Percentiles rank a stretch among this genome's conserved stretches.
These are phyloP conservation scores for Galbula dea DNA, from an alignment of 2,113 vertebrate species.

Conservation along the genomic window DNA sequence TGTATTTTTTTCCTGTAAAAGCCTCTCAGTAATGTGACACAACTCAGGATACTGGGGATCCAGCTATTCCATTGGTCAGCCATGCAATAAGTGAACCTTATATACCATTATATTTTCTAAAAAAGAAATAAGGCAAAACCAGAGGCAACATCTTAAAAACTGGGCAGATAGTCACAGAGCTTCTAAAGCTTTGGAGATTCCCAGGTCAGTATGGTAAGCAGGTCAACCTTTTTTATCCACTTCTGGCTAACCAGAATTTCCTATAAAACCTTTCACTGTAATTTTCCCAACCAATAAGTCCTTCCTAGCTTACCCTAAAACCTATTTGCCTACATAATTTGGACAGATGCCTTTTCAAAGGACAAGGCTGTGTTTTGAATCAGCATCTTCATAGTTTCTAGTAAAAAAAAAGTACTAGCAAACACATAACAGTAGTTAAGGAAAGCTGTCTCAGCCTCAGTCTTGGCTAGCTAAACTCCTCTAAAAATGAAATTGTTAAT, in stretches of 20 bases:
- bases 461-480: not conserved
- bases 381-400: not conserved
- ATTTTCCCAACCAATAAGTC: not conserved
- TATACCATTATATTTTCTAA: not conserved
- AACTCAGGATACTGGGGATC: not conserved
- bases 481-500: not conserved
- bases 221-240: not conserved
- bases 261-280: not conserved
- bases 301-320: not conserved
- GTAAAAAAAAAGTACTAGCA: not conserved
- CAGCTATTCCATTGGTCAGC: not conserved
- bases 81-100: not conserved
- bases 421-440: not conserved
- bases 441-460: not conserved
- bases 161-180: not conserved
- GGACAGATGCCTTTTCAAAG: not conserved
- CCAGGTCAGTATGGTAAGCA: not conserved
- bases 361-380: not conserved
- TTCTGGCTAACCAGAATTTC: slow-evolving; percentile 1
- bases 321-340: not conserved
- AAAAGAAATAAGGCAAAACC: not conserved
- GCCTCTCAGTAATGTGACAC: not conserved
- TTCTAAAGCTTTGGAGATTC: not conserved
- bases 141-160: not conserved
- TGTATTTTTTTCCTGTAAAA: not conserved